These are phyloP conservation scores for Calyptomena viridis DNA, from an alignment of 2,113 vertebrate genomes.

Conservation along the genomic window DNA sequence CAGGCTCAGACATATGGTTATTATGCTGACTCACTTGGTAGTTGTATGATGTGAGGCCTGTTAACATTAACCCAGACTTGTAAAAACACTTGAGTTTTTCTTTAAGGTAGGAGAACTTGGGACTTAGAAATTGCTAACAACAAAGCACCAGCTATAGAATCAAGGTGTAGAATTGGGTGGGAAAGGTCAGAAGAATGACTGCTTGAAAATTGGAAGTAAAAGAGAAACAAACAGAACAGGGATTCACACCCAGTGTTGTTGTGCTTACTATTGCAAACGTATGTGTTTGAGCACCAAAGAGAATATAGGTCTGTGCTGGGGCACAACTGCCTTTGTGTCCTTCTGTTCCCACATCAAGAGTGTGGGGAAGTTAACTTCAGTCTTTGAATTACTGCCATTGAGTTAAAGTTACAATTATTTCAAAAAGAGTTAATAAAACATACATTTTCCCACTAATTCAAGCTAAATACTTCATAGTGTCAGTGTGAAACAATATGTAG, in stretches of 20 bases:
- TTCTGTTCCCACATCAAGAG: not conserved
- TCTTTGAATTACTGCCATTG: not conserved
- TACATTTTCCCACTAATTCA: not conserved
- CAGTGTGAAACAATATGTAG: conserved; percentile 60
- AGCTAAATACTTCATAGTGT: conserved; percentile 61
- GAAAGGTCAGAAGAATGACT: not conserved
- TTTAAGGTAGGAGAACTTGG: not conserved
- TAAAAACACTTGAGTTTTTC: not conserved
- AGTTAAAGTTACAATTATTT: not conserved
- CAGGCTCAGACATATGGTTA: not conserved
- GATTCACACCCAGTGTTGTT: not conserved
- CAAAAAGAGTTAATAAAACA: not conserved
- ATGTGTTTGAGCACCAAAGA: not conserved
- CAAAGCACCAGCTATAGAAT: not conserved
- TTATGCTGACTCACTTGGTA: conserved; percentile 24
- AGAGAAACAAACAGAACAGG: not conserved
- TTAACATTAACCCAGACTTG: not conserved
- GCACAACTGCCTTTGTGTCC: not conserved
- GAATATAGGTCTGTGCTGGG: too few relatives aligned
- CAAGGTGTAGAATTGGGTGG: not conserved
- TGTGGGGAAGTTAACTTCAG: not conserved
- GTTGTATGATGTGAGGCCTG: not conserved
- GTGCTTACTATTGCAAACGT: not conserved
- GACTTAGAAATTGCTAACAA: not conserved
- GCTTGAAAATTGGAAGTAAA: not conserved